phyloP scores from a whole-genome alignment of 2,113 vertebrate genomes.

The Callospermophilus lateralis region DNA sequence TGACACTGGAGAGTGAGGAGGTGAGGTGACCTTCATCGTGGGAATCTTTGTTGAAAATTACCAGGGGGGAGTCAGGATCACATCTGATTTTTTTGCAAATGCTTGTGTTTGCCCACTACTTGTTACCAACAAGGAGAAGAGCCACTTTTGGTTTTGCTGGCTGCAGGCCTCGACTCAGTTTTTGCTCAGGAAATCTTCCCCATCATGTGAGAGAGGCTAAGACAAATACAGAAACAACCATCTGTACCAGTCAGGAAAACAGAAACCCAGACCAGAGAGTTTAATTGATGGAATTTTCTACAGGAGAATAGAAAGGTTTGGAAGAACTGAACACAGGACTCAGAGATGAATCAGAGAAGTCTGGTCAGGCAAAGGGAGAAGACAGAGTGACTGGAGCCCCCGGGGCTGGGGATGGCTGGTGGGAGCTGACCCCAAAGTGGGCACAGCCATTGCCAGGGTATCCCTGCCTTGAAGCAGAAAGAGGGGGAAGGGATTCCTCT shows the following conservation, averaged over 20 bases:
- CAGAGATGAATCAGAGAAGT: neutral
- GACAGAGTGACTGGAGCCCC: neutral
- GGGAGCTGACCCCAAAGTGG: neutral
- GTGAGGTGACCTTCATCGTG: neutral
- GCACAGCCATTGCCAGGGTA: neutral
- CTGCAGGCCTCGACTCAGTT: neutral
- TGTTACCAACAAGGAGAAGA: neutral
- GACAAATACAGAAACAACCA: neutral
- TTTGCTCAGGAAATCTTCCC: neutral
- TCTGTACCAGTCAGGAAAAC: neutral
- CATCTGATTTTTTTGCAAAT: neutral
- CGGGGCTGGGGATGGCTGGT: neutral
- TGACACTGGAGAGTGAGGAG: neutral
- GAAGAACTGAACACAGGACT: neutral
- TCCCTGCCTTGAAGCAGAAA: neutral
- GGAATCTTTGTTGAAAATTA: constrained; percentile 31
- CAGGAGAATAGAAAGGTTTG: neutral
- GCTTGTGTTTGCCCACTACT: neutral
- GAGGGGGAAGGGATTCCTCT: neutral
- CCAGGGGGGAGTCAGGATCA: neutral
- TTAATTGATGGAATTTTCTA: neutral
- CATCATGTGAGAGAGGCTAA: neutral
- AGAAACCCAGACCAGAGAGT: neutral
- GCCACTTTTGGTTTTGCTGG: neutral
- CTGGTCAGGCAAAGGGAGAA: neutral